Base-by-base conservation (phyloP, 2,113 vertebrate genomes). In the Thermophis baileyi region DNA sequence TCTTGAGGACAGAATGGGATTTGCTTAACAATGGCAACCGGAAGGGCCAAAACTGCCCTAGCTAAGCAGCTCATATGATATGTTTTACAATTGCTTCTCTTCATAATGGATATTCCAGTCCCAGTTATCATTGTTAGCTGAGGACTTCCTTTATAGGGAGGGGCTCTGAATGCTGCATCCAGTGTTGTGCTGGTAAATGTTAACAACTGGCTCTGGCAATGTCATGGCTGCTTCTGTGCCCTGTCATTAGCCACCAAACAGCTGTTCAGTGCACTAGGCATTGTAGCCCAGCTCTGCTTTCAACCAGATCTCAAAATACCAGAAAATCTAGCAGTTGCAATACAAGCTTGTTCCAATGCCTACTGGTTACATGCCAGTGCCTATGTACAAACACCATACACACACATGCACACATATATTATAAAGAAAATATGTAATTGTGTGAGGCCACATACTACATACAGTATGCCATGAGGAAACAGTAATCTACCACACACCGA, bases 391-490 rank as follows among this genome's bases (percentile, higher is more conserved):
- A 93, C 85, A 10, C 53, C 53, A 55, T 35, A 22, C 7, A 81
- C 3, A 40, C 69, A 81, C 7, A 81, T 44, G 35, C 18, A 44
- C n/a, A 44, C 35, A 40, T 22, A 54, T 60, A 27, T 0, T 93
- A 3, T 6, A 74, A 87, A 54, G 11, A 57, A 87, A 89, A 92
- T 92, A 89, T 63, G 6, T 90, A 51, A 91, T 89, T 94, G 91
- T 91, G 94, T 11, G 7, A 91, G 8, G 63, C 50, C 0, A 44
- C 47, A 92, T 89, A 91, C 30, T 95, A 18, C 20, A 87, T 27
- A 35, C 63, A 35, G 30, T 63, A 81, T 94, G 9, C 4, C 93
- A 55, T 91, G 91, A 93, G 94, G 89, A 91, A 91, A n/a, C 74
- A 0, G 69, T 91, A 57, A 91, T 89, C 94, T 94, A 69, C 10